Base-by-base conservation (phyloP, 2,888 invertebrate species). In the Orchesella flavescens region DNA sequence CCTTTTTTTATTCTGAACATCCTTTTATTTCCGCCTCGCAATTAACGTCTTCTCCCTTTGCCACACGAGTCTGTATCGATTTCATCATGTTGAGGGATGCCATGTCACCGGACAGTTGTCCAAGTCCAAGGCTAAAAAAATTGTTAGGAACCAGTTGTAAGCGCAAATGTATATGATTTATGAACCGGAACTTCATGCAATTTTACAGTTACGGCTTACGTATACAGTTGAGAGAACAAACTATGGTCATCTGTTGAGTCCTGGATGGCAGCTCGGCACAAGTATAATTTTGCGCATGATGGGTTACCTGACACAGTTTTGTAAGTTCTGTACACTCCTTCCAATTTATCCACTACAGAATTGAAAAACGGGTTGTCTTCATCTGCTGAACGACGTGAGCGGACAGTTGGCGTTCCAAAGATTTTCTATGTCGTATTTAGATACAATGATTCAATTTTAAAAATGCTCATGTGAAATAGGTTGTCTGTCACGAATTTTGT, bases 381-480 rank as follows among this genome's bases (percentile, higher is more conserved):
- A 23, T 81, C 83, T 4, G 75, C 84, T 24, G 79, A 84, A n/a
- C 88, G 63, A 19, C 85, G 85, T 7, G 83, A 79, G 17, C 88
- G 85, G 53, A 87, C 83, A 1, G 88, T 88, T 13, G 88, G 88
- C 49, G 88, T 88, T 66, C 88, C 88, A 78, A 88, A 88, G 73
- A 88, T 87, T 86, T 87, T 88, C 88, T 88, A 65, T 24, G 21
- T 34, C 19, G 21, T 13, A 55, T 59, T n/a, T n/a, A n/a, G n/a
- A n/a, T n/a, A n/a, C n/a, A n/a, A n/a, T n/a, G n/a, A n/a, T n/a
- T n/a, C n/a, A n/a, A n/a, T n/a, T n/a, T n/a, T n/a, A n/a, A n/a
- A n/a, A n/a, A n/a, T n/a, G n/a, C n/a, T 2, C n/a, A 49, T 10
- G 49, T 7, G 49, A 7, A 49, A n/a, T 12, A 49, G 49, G 3